Evolutionary conservation across 2,888 invertebrate species (phyloP), one percentile per base, ranked within the genome.

Genomic region (Toxonevra muliebris): DNA sequence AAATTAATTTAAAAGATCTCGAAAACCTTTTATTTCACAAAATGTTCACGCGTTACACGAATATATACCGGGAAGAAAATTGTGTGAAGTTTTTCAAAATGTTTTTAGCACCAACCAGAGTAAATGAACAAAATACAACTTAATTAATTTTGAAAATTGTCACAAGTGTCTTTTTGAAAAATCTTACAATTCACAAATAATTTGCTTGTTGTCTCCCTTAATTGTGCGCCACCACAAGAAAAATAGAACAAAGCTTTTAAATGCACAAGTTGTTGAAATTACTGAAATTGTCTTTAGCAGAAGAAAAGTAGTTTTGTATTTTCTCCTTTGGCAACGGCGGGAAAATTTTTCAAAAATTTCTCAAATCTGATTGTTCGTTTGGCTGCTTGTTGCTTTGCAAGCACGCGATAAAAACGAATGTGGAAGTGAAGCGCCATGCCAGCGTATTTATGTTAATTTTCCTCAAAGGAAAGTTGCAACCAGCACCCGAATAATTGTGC

Each of bases 321-420:
- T 55, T 55, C 63, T 55, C 15, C 9, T 64, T 30, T 57, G 17
- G n/a, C 42, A 13, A 30, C 30, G 30, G 30, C 30, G 30, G 30
- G 30, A 30, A 30, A 30, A 30, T 30, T 30, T 30, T 30, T 30
- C 30, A 30, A 30, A 30, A 30, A 4, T 30, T 30, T 7, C 7
- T 30, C 30, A 30, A 30, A 30, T 15, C n/a, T 57, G 40, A 48
- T 50, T 50, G 13, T 40, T 15, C 41, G 65, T 64, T 15, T 43
- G 19, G 12, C 41, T 30, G 53, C 17, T 42, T 53, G 54, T 58
- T 65, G 59, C 58, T 58, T 59, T 45, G 54, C 57, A 43, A 53
- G 60, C 59, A 54, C 65, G 65, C 54, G 65, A 43, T 53, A 40
- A 13, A 66, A 60, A 60, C 60, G 65, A 66, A 66, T 66, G 60